These are phyloP conservation scores for Rotaria magnacalcarata DNA, from an alignment of 2,888 invertebrate genomes.

Conservation along the genomic window DNA sequence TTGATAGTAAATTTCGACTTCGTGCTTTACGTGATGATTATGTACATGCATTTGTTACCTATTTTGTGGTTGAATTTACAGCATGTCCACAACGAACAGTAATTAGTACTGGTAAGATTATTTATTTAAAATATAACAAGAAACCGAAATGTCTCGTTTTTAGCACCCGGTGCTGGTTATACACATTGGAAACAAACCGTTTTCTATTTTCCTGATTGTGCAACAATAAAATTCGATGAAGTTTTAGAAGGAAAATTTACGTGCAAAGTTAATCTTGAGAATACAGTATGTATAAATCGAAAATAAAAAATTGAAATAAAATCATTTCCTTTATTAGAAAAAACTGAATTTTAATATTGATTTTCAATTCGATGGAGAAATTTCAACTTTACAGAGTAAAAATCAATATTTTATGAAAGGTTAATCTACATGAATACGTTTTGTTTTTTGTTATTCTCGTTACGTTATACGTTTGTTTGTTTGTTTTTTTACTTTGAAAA, in stretches of 20 bases:
- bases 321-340: slow-evolving; percentile 17
- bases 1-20: slow-evolving; percentile 70
- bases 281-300: slow-evolving; percentile 65
- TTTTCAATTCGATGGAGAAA: slow-evolving; percentile 42
- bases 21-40: slow-evolving; percentile 77
- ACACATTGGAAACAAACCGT: slow-evolving; percentile 99
- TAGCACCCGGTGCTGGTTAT: slow-evolving; percentile 84
- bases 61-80: slow-evolving; percentile 97
- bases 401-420: slow-evolving; percentile 25
- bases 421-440: not conserved
- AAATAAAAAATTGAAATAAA: not conserved
- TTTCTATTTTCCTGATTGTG: slow-evolving; percentile 85
- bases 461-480: not conserved
- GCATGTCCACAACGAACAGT: slow-evolving; percentile 97
- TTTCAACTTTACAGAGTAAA: slow-evolving; percentile 3
- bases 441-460: not conserved
- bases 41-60: slow-evolving; percentile 93
- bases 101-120: slow-evolving; percentile 74
- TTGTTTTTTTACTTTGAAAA: not conserved
- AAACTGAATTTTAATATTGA: slow-evolving; percentile 44
- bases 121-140: not conserved
- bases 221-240: slow-evolving; percentile 89
- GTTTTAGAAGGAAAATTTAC: slow-evolving; percentile 83
- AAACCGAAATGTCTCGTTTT: slow-evolving; percentile 43
- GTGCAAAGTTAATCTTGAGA: slow-evolving; percentile 90